Percentiles rank a stretch among this genome's conserved stretches.
Conservation (phyloP, 2,797 vertebrate species). For the Sciaenops ocellatus region DNA sequence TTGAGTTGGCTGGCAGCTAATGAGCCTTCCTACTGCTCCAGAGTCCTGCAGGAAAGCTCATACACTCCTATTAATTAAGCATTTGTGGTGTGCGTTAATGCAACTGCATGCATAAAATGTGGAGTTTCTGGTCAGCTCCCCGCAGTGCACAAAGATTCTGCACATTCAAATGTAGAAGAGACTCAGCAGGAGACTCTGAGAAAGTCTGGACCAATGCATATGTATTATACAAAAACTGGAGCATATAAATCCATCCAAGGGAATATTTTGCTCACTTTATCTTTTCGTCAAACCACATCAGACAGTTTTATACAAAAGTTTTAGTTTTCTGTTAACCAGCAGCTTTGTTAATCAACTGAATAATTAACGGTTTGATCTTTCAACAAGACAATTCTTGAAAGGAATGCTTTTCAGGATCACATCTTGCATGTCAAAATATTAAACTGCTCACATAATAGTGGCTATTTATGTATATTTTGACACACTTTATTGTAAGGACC, state of each 20-base stretch:
- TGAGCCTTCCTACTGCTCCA: slow-evolving; percentile 55
- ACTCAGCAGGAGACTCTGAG: background rate
- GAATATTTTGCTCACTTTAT: background rate
- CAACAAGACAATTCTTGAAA: background rate
- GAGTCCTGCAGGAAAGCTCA: slow-evolving; percentile 27
- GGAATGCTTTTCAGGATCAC: background rate
- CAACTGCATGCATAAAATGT: slow-evolving; percentile 12
- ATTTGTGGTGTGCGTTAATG: background rate
- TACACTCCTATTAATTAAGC: slow-evolving; percentile 20
- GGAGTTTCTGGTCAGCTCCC: background rate
- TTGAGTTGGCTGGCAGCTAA: slow-evolving; percentile 61
- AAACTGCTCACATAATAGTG: background rate
- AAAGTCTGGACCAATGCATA: background rate
- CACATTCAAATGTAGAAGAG: background rate
- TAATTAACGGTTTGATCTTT: background rate
- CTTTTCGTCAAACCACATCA: background rate
- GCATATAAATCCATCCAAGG: background rate
- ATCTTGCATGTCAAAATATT: background rate
- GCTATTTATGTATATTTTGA: background rate
- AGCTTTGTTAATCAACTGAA: background rate
- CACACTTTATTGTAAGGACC: background rate
- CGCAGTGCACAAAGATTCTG: background rate
- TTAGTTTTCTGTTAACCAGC: background rate
- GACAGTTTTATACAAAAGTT: background rate
- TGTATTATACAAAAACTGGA: background rate